phyloP scores from a whole-genome alignment of 2,797 vertebrate species.

The Astyanax mexicanus region DNA sequence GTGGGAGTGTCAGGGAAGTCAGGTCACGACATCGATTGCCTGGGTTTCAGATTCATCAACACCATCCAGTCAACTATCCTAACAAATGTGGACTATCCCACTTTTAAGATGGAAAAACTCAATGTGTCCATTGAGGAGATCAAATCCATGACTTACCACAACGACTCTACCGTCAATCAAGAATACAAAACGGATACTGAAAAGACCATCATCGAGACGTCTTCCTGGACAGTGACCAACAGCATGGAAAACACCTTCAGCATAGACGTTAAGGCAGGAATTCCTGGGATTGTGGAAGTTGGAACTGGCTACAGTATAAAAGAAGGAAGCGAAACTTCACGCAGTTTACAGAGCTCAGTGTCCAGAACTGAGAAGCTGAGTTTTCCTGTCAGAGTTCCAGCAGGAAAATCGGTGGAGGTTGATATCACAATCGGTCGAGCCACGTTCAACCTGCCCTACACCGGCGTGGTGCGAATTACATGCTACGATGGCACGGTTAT shows the following conservation, averaged over 20 bases:
- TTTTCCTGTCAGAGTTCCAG: slow-evolving; percentile 26
- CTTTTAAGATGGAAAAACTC: not conserved
- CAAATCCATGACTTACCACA: slow-evolving; percentile 26
- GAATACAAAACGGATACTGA: slow-evolving; percentile 17
- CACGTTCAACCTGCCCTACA: slow-evolving; percentile 25
- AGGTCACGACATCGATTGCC: slow-evolving; percentile 12
- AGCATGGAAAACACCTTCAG: not conserved
- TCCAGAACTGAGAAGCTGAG: slow-evolving; percentile 14
- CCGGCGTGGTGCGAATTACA: slow-evolving; percentile 14
- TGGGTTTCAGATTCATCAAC: slow-evolving; percentile 34
- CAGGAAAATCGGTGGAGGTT: not conserved
- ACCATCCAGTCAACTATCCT: slow-evolving; percentile 31
- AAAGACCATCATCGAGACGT: not conserved
- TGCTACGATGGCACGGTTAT: not conserved
- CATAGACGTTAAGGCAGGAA: slow-evolving; percentile 11
- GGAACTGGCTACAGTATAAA: not conserved
- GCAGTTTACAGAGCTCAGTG: too few species aligned
- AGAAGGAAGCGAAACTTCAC: not conserved
- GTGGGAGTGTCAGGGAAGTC: slow-evolving; percentile 7
- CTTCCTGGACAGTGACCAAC: slow-evolving; percentile 25
- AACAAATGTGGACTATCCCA: slow-evolving; percentile 24
- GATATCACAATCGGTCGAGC: slow-evolving; percentile 14
- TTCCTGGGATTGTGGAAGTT: not conserved
- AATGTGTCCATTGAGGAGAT: slow-evolving; percentile 22
- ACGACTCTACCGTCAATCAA: slow-evolving; percentile 5